Evolutionary conservation across 2,888 invertebrate species (phyloP).

Genomic region (Mongoloraphidia duomilia): DNA sequence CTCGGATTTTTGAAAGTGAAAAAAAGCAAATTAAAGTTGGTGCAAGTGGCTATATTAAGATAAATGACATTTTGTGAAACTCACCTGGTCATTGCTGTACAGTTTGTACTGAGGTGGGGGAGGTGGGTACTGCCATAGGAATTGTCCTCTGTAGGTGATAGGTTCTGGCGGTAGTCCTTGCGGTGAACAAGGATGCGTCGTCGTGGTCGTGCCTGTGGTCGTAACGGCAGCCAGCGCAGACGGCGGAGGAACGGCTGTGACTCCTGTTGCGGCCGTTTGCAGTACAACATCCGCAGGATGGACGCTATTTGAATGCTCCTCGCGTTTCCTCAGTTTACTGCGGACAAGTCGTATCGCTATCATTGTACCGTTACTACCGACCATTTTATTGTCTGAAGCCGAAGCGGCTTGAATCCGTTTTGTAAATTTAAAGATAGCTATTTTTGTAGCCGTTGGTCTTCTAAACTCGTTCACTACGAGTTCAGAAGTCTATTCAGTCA

Average conservation of each 20-base stretch:
- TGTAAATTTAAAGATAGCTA: constrained; percentile 28
- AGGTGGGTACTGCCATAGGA: constrained; percentile 74
- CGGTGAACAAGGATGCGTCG: constrained; percentile 20
- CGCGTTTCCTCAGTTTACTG: constrained; percentile 77
- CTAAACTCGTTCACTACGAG: constrained; percentile 17
- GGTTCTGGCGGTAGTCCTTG: constrained; percentile 33
- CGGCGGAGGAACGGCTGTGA: constrained; percentile 21
- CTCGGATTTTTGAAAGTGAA: too few species aligned
- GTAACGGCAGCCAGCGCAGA: constrained; percentile 27
- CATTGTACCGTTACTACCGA: constrained; percentile 74
- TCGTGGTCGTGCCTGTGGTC: constrained; percentile 18
- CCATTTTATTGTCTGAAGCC: constrained; percentile 41
- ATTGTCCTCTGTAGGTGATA: constrained; percentile 50
- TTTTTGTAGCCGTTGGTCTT: constrained; percentile 23
- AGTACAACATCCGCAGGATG: constrained; percentile 52
- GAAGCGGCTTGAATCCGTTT: constrained; percentile 14
- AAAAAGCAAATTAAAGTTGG: too few species aligned
- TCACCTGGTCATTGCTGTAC: constrained; percentile 70
- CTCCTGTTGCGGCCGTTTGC: constrained; percentile 34
- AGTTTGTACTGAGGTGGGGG: constrained; percentile 59
- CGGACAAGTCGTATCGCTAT: constrained; percentile 82
- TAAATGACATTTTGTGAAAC: constrained; percentile 21
- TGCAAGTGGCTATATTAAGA: not conserved
- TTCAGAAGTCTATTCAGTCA: constrained; percentile 13
- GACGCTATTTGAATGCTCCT: constrained; percentile 58